These are phyloP conservation scores for Dyspetes luteomarginatus DNA, from an alignment of 2,888 invertebrate genomes.

Conservation along the genomic window DNA sequence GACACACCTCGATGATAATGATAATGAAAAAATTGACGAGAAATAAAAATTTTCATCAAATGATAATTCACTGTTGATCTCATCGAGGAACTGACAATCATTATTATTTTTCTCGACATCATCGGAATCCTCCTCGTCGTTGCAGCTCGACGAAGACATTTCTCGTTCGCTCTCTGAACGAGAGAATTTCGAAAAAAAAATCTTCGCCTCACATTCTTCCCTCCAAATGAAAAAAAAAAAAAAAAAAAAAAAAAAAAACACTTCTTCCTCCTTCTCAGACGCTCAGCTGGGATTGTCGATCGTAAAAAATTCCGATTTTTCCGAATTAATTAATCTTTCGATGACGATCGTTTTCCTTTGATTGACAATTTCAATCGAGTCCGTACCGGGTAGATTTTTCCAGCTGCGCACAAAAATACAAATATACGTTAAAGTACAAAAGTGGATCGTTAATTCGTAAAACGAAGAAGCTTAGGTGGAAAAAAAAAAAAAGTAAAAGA, in stretches of 20 bases:
- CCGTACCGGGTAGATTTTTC: no score
- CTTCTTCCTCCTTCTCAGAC: no score
- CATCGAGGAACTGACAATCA: slow-evolving; percentile 57
- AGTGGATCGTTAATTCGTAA: no score
- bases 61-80: slow-evolving; percentile 3
- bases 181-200: slow-evolving; percentile 11
- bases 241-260: slow-evolving; percentile 10
- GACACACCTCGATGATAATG: slow-evolving; percentile 48
- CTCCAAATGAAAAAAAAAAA: background rate
- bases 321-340: no score
- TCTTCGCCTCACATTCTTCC: slow-evolving; percentile 28
- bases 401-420: no score
- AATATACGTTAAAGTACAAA: no score
- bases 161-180: slow-evolving; percentile 66
- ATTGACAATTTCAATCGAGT: no score
- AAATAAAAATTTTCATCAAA: slow-evolving; percentile 21
- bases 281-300: no score
- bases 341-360: no score
- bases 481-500: no score
- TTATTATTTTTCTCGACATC: slow-evolving; percentile 82
- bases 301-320: no score
- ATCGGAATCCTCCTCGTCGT: slow-evolving; percentile 81
- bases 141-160: slow-evolving; percentile 79
- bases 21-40: slow-evolving; percentile 53
- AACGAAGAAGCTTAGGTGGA: no score